Evolutionary conservation across 2,888 invertebrate species (phyloP).

Genomic region (Mycalesis mineus): DNA sequence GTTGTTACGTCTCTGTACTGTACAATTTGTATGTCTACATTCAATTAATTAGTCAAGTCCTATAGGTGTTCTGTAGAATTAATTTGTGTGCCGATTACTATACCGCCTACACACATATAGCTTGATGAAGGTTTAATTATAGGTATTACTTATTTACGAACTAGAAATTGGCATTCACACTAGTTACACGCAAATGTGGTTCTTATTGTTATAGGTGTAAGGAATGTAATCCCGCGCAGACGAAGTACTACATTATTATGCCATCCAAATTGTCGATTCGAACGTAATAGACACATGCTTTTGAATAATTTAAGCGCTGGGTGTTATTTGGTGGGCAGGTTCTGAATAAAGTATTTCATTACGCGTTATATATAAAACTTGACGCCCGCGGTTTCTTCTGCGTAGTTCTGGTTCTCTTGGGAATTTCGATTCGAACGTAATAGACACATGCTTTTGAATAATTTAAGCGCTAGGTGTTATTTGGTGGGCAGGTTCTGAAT

Average conservation of each 20-base stretch:
- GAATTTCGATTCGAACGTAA: constrained; percentile 10
- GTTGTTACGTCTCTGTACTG: not conserved
- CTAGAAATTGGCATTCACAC: constrained; percentile 3
- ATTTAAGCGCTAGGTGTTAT: constrained; percentile 4
- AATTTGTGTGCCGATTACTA: not conserved
- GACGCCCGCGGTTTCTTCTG: too few species aligned
- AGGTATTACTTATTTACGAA: constrained; percentile 10
- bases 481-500: constrained; percentile 4
- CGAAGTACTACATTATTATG: not conserved
- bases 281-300: constrained; percentile 12
- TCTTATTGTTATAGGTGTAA: not conserved
- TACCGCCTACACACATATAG: constrained; percentile 3
- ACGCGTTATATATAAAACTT: not conserved
- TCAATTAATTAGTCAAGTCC: not conserved
- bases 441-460: constrained; percentile 13
- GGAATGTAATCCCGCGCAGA: not conserved
- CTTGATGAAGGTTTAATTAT: constrained; percentile 5
- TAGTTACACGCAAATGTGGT: not conserved
- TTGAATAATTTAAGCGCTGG: constrained; percentile 9
- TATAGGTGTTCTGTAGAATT: not conserved
- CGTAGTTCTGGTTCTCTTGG: too few species aligned
- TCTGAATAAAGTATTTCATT: not conserved
- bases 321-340: constrained; percentile 6
- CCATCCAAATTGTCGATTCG: constrained; percentile 8
- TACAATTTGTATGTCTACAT: not conserved